phyloP scores from a whole-genome alignment of 1,140 invertebrate species.

The Delia radicum region DNA sequence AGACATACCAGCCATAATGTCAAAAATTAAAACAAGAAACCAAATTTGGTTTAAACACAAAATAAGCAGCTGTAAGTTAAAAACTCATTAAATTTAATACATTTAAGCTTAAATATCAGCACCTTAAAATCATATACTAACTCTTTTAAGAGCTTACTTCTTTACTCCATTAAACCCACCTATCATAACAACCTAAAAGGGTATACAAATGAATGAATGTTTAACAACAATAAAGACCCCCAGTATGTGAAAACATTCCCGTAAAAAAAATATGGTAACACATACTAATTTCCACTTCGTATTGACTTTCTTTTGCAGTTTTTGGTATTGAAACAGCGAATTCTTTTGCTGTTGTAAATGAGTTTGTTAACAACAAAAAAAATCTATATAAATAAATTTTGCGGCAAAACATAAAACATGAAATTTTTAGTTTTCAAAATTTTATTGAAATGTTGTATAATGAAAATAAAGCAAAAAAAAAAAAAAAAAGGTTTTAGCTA shows the following conservation, averaged over 20 bases:
- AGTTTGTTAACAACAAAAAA: not conserved
- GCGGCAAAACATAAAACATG: not conserved
- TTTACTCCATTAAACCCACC: constrained; percentile 1
- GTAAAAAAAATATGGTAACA: not conserved
- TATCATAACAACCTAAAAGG: not conserved
- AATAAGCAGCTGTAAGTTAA: not conserved
- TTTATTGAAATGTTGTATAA: no score
- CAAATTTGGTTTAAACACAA: not conserved
- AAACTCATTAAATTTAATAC: constrained; percentile 2
- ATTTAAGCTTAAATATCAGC: constrained; percentile 4
- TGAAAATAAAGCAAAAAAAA: no score
- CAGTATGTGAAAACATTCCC: not conserved
- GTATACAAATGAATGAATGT: not conserved
- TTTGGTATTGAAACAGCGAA: not conserved
- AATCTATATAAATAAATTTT: not conserved
- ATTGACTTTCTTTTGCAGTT: not conserved
- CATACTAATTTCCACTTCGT: not conserved
- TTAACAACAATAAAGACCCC: not conserved
- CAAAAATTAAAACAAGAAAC: not conserved
- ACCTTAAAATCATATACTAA: constrained; percentile 2
- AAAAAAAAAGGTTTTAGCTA: not conserved
- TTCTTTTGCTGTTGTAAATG: not conserved
- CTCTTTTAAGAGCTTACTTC: not conserved
- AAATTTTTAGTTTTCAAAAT: no score
- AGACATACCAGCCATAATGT: not conserved